Conservation (phyloP, 2,113 vertebrate species). For the Parotia lawesii region DNA sequence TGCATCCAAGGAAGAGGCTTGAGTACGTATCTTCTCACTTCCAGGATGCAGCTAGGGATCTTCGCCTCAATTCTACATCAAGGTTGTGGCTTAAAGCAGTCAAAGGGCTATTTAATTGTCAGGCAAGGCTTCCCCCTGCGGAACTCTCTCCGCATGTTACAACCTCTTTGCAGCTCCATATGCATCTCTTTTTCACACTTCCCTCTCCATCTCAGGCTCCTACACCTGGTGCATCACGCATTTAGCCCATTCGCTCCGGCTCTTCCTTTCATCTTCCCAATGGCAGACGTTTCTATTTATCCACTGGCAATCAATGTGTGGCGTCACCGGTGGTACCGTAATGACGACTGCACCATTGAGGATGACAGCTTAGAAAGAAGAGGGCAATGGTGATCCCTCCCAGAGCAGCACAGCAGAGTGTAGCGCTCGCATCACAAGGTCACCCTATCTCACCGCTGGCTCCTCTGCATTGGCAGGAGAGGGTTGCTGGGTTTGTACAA, state of each 20-base stretch:
- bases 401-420: slow-evolving; percentile 86
- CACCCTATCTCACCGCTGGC: slow-evolving; percentile 77
- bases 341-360: slow-evolving; percentile 92
- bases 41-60: slow-evolving; percentile 52
- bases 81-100: slow-evolving; percentile 60
- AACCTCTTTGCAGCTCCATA: slow-evolving; percentile 69
- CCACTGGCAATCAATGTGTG: slow-evolving; percentile 87
- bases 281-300: slow-evolving; percentile 89
- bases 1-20: slow-evolving; percentile 17
- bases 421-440: slow-evolving; percentile 87
- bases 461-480: slow-evolving; percentile 39
- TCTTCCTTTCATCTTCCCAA: slow-evolving; percentile 78
- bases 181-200: slow-evolving; percentile 78
- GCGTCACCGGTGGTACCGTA: slow-evolving; percentile 93
- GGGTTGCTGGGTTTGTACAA: slow-evolving; percentile 51
- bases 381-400: slow-evolving; percentile 97
- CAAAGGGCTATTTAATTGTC: slow-evolving; percentile 66
- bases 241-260: slow-evolving; percentile 76
- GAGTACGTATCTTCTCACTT: slow-evolving; percentile 43
- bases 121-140: slow-evolving; percentile 54
- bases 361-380: slow-evolving; percentile 95
- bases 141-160: slow-evolving; percentile 56
- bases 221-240: slow-evolving; percentile 76
- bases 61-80: slow-evolving; percentile 58
- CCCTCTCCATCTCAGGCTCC: slow-evolving; percentile 70